These are phyloP conservation scores for Melanotaenia trifasciata DNA, from an alignment of 2,797 vertebrate genomes.

Conservation along the genomic window DNA sequence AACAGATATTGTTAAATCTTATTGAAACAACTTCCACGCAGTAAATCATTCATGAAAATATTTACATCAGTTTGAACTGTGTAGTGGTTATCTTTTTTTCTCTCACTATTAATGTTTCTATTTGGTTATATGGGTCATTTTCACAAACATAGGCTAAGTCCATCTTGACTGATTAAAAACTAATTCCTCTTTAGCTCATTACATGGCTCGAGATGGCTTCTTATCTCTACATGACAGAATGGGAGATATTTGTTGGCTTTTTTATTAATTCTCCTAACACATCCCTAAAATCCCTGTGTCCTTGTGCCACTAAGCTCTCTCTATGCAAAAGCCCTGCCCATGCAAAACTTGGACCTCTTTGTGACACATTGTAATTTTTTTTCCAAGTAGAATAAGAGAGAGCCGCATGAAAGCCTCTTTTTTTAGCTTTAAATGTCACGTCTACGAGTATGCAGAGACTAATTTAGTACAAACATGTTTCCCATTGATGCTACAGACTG, in stretches of 20 bases:
- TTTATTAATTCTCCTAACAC: neutral
- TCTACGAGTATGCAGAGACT: slow-evolving; percentile 11
- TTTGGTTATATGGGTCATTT: slow-evolving; percentile 22
- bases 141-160: slow-evolving; percentile 8
- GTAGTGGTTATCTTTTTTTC: neutral
- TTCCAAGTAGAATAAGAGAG: slow-evolving; percentile 12
- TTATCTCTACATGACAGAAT: slow-evolving; percentile 55
- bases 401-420: slow-evolving; percentile 1
- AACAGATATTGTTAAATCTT: too few species aligned
- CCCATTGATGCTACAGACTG: slow-evolving; percentile 39
- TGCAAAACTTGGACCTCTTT: slow-evolving; percentile 33
- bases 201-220: slow-evolving; percentile 38
- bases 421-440: slow-evolving; percentile 19
- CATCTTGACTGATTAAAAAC: slow-evolving; percentile 22
- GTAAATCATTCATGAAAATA: too few species aligned
- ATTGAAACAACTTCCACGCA: neutral
- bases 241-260: slow-evolving; percentile 29
- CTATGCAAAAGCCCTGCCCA: slow-evolving; percentile 20
- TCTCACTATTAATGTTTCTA: neutral
- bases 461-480: slow-evolving; percentile 40
- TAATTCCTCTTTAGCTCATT: slow-evolving; percentile 65
- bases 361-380: slow-evolving; percentile 30
- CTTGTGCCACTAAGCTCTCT: slow-evolving; percentile 11
- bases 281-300: neutral
- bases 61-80: neutral